Conservation (phyloP, 1,140 invertebrate species). For the Oryctes rhinoceros region DNA sequence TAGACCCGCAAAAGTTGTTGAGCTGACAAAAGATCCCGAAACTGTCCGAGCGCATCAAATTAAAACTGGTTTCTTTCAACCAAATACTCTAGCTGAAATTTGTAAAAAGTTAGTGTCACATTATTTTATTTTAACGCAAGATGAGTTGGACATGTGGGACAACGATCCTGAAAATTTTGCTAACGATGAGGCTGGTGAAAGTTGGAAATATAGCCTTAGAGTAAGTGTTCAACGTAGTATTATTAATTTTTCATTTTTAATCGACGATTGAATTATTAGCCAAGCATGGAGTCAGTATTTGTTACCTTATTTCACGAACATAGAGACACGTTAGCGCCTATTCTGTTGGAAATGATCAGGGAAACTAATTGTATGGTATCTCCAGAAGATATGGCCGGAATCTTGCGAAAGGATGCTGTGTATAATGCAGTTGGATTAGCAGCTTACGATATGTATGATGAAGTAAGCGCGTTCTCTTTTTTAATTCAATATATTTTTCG, state of each 20-base stretch:
- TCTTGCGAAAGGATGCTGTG: slow-evolving; percentile 92
- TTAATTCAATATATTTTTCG: neutral
- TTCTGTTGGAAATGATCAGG: slow-evolving; percentile 79
- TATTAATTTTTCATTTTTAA: neutral
- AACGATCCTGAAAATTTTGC: slow-evolving; percentile 89
- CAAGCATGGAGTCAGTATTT: slow-evolving; percentile 88
- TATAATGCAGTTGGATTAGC: slow-evolving; percentile 91
- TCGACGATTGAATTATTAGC: slow-evolving; percentile 65
- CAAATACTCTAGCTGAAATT: slow-evolving; percentile 76
- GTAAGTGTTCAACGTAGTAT: slow-evolving; percentile 62
- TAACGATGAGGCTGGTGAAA: slow-evolving; percentile 87
- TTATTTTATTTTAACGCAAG: slow-evolving; percentile 85
- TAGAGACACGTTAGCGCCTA: slow-evolving; percentile 72
- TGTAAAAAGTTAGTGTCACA: slow-evolving; percentile 84
- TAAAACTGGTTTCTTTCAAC: slow-evolving; percentile 77
- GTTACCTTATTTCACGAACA: slow-evolving; percentile 85
- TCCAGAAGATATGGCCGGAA: slow-evolving; percentile 75
- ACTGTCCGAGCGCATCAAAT: slow-evolving; percentile 70
- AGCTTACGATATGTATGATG: slow-evolving; percentile 92
- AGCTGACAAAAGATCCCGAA: slow-evolving; percentile 64
- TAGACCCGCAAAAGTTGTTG: slow-evolving; percentile 69
- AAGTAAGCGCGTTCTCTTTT: slow-evolving; percentile 66
- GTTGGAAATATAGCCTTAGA: slow-evolving; percentile 90
- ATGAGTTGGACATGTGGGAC: slow-evolving; percentile 90
- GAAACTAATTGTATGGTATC: slow-evolving; percentile 70